Base-by-base conservation (phyloP, 2,888 invertebrate genomes). In the Melipona beecheii region DNA sequence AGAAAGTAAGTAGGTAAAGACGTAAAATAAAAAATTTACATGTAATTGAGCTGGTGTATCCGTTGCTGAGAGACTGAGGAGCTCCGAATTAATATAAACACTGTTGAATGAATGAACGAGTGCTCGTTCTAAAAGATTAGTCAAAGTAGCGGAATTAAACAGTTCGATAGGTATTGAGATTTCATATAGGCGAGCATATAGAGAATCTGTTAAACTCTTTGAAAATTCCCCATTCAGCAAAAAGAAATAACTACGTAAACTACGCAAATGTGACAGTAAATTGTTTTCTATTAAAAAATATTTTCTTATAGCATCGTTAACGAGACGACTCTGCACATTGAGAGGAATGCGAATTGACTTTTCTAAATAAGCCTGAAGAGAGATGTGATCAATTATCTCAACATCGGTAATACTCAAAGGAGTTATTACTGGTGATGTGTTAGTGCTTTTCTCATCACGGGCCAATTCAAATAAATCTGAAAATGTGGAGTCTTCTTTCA, bases 191-290 rank as follows among this genome's bases (percentile, higher is more conserved):
- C 96, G 96, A 0, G 95, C 95, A 86, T 97, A 97, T 80, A 98
- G 94, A 86, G 96, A 97, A 72, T 96, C 95, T 56, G 97, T 97
- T 24, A 98, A 96, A 87, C 96, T 96, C 54, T 96, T 96, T 0
- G 97, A 96, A 93, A 97, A 98, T 93, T 97, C 97, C 0, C 97
- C 97, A 88, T 98, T 97, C 95, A 97, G 95, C 43, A 97, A 93
- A 90, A 98, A 97, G 93, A 97, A 98, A 90, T 97, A 97, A 91
- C 97, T 96, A 68, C 97, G 95, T n/a, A 98, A 94, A 93, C 97
- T 97, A 66, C 96, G 96, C 86, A 97, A 95, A 94, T 98, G 97
- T 31, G 96, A 96, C 60, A 97, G 95, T 92, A 97, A 95, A 73
- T 97, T 96, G 27, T 96, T 95, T 83, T 97, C 96, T 0, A 96